Conservation (phyloP, 2,113 vertebrate species). For the Carollia perspicillata region DNA sequence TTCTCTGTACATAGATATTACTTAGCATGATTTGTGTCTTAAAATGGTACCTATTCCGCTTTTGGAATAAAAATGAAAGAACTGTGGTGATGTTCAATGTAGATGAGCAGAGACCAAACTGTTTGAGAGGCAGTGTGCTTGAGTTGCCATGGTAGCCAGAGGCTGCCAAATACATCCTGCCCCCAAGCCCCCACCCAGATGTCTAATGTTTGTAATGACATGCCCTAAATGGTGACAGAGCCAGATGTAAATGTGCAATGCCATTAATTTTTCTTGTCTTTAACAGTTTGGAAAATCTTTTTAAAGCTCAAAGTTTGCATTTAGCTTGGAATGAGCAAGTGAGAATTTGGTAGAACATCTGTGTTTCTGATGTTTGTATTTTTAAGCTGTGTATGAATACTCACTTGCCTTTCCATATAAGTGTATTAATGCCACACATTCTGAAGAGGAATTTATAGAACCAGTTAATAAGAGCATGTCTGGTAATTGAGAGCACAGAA, state of each 20-base stretch:
- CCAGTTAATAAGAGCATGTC: neutral
- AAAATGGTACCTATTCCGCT: constrained; percentile 57
- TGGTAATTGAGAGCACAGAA: constrained; percentile 49
- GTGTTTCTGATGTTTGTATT: constrained; percentile 31
- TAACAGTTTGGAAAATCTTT: constrained; percentile 51
- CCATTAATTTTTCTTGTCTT: constrained; percentile 41
- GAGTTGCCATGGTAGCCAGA: constrained; percentile 61
- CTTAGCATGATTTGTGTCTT: constrained; percentile 50
- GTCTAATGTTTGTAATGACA: constrained; percentile 25
- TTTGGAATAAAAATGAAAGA: constrained; percentile 65
- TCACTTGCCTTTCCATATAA: constrained; percentile 38
- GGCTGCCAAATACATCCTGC: neutral
- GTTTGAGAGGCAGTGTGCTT: constrained; percentile 57
- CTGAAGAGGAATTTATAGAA: neutral
- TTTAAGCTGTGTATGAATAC: constrained; percentile 21
- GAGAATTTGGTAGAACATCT: constrained; percentile 34
- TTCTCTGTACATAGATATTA: constrained; percentile 58
- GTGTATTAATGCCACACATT: neutral
- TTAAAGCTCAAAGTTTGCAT: constrained; percentile 30
- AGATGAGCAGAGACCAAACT: constrained; percentile 53
- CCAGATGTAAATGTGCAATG: constrained; percentile 51
- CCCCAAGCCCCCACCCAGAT: neutral
- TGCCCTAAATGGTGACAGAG: constrained; percentile 47
- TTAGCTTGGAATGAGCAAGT: neutral
- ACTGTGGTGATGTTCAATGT: constrained; percentile 56